These are phyloP conservation scores for Adelognathus sp. DNA, from an alignment of 2,888 invertebrate genomes.

Conservation along the genomic window DNA sequence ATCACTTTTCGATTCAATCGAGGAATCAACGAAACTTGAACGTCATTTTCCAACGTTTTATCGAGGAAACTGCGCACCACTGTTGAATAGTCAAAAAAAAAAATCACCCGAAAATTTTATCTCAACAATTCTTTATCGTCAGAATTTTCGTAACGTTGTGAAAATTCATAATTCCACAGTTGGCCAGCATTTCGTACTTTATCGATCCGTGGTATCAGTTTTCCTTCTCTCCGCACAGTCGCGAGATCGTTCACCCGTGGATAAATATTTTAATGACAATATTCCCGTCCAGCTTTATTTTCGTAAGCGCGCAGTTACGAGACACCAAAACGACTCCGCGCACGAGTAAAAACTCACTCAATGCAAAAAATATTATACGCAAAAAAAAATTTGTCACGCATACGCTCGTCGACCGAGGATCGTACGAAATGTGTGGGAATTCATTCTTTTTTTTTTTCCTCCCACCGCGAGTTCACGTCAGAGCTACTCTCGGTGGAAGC, in stretches of 20 bases:
- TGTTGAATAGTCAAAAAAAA: not conserved
- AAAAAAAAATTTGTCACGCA: constrained; percentile 44
- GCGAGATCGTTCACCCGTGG: too few relatives aligned
- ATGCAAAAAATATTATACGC: constrained; percentile 1
- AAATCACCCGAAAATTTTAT: too few relatives aligned
- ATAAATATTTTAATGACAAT: too few relatives aligned
- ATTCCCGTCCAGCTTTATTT: constrained; percentile 32
- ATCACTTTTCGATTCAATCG: constrained; percentile 21
- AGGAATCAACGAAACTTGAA: constrained; percentile 68
- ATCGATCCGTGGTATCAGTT: too few relatives aligned
- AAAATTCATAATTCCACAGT: too few relatives aligned
- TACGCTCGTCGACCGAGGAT: constrained; percentile 32
- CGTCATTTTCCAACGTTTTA: constrained; percentile 63
- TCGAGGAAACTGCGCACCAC: not conserved
- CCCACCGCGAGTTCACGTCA: constrained; percentile 2
- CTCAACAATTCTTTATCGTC: not conserved
- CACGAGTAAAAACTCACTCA: too few relatives aligned
- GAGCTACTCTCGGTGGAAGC: not conserved
- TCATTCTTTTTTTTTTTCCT: constrained; percentile 4
- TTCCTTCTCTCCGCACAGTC: too few relatives aligned
- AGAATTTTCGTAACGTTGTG: not conserved
- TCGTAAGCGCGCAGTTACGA: constrained; percentile 16
- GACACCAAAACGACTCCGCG: too few relatives aligned
- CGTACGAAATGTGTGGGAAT: constrained; percentile 38
- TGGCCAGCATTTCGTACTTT: too few relatives aligned